A percentile compares a stretch with the other conserved stretches of the same genome.
Conservation (phyloP, 2,888 invertebrate genomes). For the Tipula lateralis region DNA sequence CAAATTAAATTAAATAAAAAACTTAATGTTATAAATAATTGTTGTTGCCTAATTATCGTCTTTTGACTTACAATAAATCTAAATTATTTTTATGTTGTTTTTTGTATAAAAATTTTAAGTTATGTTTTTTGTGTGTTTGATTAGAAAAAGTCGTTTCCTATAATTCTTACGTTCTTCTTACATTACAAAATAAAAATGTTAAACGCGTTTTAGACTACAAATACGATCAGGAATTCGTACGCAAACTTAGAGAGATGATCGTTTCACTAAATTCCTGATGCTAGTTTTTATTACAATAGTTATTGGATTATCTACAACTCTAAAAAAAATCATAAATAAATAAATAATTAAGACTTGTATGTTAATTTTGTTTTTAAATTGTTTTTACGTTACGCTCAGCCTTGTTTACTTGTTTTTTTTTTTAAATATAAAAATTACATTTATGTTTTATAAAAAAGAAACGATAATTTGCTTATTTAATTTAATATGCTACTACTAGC, state of each 20-base stretch:
- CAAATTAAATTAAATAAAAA: background rate
- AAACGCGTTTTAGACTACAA: background rate
- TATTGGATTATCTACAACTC: background rate
- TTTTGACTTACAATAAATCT: background rate
- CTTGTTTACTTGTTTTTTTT: background rate
- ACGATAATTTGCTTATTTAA: background rate
- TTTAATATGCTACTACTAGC: background rate
- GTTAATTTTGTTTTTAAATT: background rate
- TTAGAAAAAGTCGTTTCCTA: background rate
- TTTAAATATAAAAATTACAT: constrained; percentile 9
- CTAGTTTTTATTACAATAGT: background rate
- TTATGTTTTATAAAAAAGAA: background rate
- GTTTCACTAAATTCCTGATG: background rate
- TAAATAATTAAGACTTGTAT: background rate
- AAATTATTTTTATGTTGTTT: background rate
- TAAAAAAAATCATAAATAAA: background rate
- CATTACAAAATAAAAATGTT: background rate
- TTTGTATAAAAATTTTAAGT: background rate
- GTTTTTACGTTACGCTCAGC: constrained; percentile 5
- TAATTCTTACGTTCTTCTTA: background rate
- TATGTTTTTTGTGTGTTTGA: background rate
- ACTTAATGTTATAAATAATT: background rate
- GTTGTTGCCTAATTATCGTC: background rate
- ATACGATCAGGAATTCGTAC: background rate
- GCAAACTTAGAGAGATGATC: background rate